phyloP scores from a whole-genome alignment of 2,797 vertebrate genomes.

The Decapterus maruadsi region DNA sequence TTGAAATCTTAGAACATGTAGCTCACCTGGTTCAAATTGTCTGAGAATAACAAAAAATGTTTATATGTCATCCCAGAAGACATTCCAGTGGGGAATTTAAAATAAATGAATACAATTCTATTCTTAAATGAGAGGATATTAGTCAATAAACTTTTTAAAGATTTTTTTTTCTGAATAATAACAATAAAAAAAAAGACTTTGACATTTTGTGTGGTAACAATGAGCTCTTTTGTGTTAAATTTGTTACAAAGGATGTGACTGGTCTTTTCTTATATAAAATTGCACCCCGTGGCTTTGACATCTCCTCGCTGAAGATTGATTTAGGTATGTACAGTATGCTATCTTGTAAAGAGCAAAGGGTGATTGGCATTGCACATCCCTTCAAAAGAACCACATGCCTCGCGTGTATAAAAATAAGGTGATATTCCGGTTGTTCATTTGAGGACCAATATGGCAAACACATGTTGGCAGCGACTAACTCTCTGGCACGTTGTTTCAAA shows the following conservation, averaged over 20 bases:
- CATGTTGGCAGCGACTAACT: constrained; percentile 87
- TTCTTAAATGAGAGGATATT: constrained; percentile 14
- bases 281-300: background rate
- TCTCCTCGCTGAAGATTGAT: constrained; percentile 8
- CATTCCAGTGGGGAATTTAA: constrained; percentile 25
- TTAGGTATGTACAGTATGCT: constrained; percentile 23
- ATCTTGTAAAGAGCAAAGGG: constrained; percentile 13
- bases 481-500: constrained; percentile 85
- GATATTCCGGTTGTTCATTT: constrained; percentile 66
- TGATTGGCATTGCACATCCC: constrained; percentile 39
- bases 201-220: background rate
- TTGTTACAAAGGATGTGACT: background rate
- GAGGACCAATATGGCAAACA: constrained; percentile 89
- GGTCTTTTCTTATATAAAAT: background rate
- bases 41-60: constrained; percentile 55
- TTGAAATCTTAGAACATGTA: constrained; percentile 58
- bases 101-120: constrained; percentile 28
- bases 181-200: constrained; percentile 14
- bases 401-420: constrained; percentile 62
- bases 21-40: constrained; percentile 79
- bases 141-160: constrained; percentile 2
- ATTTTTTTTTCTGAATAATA: background rate
- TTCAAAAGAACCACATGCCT: constrained; percentile 54
- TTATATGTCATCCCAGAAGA: constrained; percentile 56
- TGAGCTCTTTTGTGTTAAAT: background rate